phyloP scores from a whole-genome alignment of 92 coral and sea anemone species.

The Diadumene lineata region DNA sequence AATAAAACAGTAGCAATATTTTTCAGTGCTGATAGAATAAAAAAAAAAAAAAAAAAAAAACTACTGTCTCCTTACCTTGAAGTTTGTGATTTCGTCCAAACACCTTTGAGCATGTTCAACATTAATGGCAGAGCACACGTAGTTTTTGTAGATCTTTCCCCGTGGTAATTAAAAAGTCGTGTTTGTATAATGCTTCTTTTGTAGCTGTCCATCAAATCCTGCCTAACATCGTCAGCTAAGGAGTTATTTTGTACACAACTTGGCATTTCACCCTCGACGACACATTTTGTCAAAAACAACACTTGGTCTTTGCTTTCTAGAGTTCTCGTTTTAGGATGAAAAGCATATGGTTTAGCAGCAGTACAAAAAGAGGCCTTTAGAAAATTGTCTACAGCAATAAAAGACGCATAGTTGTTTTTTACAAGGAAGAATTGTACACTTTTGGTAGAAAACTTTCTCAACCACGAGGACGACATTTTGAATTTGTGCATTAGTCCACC shows the following conservation, averaged over 20 bases:
- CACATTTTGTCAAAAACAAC: constrained; percentile 75
- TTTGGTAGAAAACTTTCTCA: neutral
- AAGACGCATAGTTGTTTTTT: neutral
- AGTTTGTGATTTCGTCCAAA: constrained; percentile 84
- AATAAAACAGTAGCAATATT: too few species aligned
- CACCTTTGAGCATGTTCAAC: constrained; percentile 82
- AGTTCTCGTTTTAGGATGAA: constrained; percentile 88
- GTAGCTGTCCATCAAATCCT: constrained; percentile 72
- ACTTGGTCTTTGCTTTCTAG: constrained; percentile 82
- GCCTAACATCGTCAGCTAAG: constrained; percentile 56
- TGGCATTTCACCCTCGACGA: constrained; percentile 63
- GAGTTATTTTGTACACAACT: constrained; percentile 29
- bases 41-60: too few species aligned
- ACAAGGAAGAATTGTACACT: neutral
- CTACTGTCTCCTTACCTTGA: constrained; percentile 41
- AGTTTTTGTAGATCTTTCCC: constrained; percentile 68
- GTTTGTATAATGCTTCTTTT: constrained; percentile 63
- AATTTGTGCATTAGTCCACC: neutral
- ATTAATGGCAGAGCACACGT: constrained; percentile 77
- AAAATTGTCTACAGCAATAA: neutral
- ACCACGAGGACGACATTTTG: constrained; percentile 24
- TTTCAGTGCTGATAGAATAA: neutral
- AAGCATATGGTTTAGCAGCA: constrained; percentile 68
- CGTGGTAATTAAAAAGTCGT: constrained; percentile 59
- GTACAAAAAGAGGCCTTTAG: constrained; percentile 7